Evolutionary conservation across 2,113 vertebrate species (phyloP), one percentile per base, ranked within the genome.

Genomic region (Pterophyllum scalare): DNA sequence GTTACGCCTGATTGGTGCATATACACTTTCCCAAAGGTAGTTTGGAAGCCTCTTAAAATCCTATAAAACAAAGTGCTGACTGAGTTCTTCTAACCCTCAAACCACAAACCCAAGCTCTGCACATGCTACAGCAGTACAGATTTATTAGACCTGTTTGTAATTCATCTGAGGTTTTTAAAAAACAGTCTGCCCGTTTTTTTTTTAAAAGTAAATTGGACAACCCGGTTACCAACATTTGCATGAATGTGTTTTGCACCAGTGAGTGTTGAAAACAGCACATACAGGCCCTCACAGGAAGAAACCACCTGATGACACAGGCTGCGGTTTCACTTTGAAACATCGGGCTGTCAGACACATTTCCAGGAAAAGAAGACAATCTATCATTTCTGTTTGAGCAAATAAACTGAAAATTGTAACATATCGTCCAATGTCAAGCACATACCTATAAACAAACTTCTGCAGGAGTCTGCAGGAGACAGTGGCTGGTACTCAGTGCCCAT

Each of bases 401-500:
- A 9, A 11, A 11, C 22, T 49, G 3, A 10, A 15, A 24, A 40
- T 3, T 35, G 8, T 43, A 33, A 14, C 11, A 28, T 5, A 35
- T 67, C 13, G 20, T 52, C 14, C 72, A 57, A 57, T 2, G 8
- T 5, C 60, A 35, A 22, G n/a, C 13, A 58, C 52, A 59, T 91
- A 95, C 94, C 94, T n/a, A 75, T 76, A 49, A 82, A 77, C 3
- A 86, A 72, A 74, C 86, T 64, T 81, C 33, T 92, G 82, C 64
- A 78, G 4, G 91, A 87, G 35, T 88, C 87, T 60, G 85, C 31
- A 76, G 75, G 20, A 77, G 81, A 85, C 75, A 93, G 87, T 56
- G 87, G 65, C 26, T 77, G 83, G 85, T 91, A 88, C 14, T 89
- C 75, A 77, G 80, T 92, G 77, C 88, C 86, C 94, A 94, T 95